A percentile compares a stretch with the other conserved stretches of the same genome.
Conservation (phyloP, 1,140 invertebrate species). For the Drosophila nasuta region DNA sequence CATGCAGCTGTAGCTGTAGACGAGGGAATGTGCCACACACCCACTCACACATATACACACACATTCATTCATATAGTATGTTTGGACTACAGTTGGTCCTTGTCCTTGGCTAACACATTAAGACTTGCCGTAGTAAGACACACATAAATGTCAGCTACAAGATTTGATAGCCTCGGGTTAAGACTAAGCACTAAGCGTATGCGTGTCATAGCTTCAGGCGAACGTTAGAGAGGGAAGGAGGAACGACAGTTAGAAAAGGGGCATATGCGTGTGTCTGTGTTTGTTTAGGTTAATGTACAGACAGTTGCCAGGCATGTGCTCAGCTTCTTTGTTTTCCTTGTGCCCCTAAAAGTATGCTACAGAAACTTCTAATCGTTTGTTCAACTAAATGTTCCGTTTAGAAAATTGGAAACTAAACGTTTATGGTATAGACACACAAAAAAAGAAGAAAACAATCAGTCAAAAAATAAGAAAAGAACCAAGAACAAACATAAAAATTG, state of each 20-base stretch:
- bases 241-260: not conserved
- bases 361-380: conserved; percentile 16
- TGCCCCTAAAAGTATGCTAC: conserved; percentile 18
- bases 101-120: conserved; percentile 52
- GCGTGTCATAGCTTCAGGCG: conserved; percentile 50
- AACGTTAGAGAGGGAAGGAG: too few species aligned
- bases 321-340: conserved; percentile 34
- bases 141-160: conserved; percentile 81
- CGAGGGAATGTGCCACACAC: conserved; percentile 27
- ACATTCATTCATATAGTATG: conserved; percentile 3
- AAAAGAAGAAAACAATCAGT: conserved; percentile 8
- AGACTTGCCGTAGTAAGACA: conserved; percentile 61
- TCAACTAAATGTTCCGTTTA: conserved; percentile 20
- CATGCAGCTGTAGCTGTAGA: conserved; percentile 7
- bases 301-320: conserved; percentile 25
- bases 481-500: conserved; percentile 4
- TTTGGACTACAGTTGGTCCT: not conserved
- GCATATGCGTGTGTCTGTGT: conserved; percentile 1
- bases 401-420: conserved; percentile 16
- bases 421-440: not conserved
- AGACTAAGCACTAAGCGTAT: conserved; percentile 73
- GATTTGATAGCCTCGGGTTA: conserved; percentile 74
- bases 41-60: conserved; percentile 5
- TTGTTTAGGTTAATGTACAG: conserved; percentile 19
- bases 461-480: not conserved